Conservation (phyloP, 2,113 vertebrate genomes). For the Sinocyclocheilus anshuiensis region DNA sequence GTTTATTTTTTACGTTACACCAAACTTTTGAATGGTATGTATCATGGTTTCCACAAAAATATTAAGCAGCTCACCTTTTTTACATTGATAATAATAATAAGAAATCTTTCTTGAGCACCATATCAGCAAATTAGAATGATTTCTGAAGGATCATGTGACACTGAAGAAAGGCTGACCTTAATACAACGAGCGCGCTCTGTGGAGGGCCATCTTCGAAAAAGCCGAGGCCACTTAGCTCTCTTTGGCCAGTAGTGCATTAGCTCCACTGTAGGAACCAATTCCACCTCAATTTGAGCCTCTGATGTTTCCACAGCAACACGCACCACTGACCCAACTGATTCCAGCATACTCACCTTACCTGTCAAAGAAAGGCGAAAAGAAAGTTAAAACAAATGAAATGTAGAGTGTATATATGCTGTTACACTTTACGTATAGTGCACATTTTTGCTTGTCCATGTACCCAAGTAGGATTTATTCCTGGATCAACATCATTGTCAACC, state of each 20-base stretch:
- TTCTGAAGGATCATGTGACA: too few relatives aligned
- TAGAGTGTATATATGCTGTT: neutral
- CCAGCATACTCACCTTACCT: conserved; percentile 77
- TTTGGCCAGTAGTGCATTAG: conserved; percentile 78
- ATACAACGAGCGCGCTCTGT: conserved; percentile 73
- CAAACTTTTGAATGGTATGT: too few relatives aligned
- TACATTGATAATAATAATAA: too few relatives aligned
- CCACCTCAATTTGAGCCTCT: conserved; percentile 74
- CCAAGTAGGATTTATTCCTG: neutral
- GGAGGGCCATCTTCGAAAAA: conserved; percentile 78
- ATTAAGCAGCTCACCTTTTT: too few relatives aligned
- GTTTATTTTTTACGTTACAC: too few relatives aligned
- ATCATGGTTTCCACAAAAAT: too few relatives aligned
- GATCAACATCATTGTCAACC: neutral
- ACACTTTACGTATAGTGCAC: neutral
- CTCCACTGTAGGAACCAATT: conserved; percentile 78
- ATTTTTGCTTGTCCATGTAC: neutral
- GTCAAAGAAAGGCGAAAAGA: conserved; percentile 23
- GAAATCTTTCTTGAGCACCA: too few relatives aligned
- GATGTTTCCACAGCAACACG: conserved; percentile 79
- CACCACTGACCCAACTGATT: conserved; percentile 66
- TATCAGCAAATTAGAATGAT: too few relatives aligned
- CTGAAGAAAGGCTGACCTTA: conserved; percentile 72
- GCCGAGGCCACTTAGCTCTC: conserved; percentile 78
- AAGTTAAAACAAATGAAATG: neutral